Evolutionary conservation across 2,797 vertebrate species (phyloP).

Genomic region (Rallus crepitans): DNA sequence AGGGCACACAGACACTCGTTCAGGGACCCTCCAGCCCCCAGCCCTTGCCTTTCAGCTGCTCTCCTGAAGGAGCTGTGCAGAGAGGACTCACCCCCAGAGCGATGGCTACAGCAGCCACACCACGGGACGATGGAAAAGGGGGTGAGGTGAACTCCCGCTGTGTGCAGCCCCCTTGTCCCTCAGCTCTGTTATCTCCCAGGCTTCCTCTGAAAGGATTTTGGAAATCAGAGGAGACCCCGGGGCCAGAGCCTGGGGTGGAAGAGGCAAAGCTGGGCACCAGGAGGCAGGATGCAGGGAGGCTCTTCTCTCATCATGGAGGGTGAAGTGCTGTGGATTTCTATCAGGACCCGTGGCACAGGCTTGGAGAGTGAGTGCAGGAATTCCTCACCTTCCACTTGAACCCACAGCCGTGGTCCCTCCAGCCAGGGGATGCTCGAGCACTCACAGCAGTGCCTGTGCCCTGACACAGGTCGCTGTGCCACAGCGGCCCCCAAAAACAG

Average conservation of each 20-base stretch:
- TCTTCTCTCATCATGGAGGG: fast-evolving
- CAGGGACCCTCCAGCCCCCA: neutral
- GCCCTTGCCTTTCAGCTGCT: neutral
- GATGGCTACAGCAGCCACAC: fast-evolving
- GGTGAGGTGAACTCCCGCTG: neutral
- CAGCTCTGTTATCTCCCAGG: neutral
- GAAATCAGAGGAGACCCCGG: neutral
- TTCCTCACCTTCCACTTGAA: fast-evolving
- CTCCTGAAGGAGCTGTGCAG: neutral
- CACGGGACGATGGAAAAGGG: fast-evolving
- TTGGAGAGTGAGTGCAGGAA: neutral
- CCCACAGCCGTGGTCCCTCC: fast-evolving
- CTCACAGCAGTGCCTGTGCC: fast-evolving
- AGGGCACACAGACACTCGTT: neutral
- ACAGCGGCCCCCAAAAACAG: fast-evolving
- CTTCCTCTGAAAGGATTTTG: neutral
- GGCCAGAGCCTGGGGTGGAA: neutral
- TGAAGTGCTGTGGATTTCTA: fast-evolving
- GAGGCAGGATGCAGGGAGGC: neutral
- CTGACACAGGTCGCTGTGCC: fast-evolving
- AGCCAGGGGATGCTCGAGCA: fast-evolving
- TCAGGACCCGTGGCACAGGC: neutral
- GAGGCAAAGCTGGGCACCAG: neutral
- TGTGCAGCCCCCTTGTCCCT: neutral
- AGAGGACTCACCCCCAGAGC: fast-evolving